phyloP scores from a whole-genome alignment of 2,888 invertebrate species.

The Zeuzera pyrina region DNA sequence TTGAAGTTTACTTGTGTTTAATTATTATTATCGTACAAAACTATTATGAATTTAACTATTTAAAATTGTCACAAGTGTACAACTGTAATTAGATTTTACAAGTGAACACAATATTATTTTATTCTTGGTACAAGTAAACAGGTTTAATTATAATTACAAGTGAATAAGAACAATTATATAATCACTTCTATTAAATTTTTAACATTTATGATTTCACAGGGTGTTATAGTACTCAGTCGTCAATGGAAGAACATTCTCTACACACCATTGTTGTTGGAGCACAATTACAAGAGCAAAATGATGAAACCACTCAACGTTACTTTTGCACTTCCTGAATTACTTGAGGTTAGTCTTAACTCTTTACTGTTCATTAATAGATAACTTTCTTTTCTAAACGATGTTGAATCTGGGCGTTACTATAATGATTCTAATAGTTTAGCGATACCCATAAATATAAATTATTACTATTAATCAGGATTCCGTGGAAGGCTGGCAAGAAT shows the following conservation, averaged over 20 bases:
- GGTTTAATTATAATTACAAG: neutral
- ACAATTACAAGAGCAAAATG: constrained; percentile 89
- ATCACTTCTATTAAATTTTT: neutral
- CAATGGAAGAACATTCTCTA: constrained; percentile 98
- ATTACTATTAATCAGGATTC: constrained; percentile 37
- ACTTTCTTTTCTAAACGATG: too few relatives aligned
- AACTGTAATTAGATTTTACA: neutral
- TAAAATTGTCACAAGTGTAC: neutral
- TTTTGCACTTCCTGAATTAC: constrained; percentile 87
- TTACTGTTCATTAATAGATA: too few relatives aligned
- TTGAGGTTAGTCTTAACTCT: constrained; percentile 83
- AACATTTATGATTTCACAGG: constrained; percentile 61
- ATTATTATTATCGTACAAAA: too few relatives aligned
- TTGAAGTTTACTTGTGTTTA: too few relatives aligned
- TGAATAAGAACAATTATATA: neutral
- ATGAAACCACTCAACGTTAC: constrained; percentile 90
- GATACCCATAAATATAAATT: too few relatives aligned
- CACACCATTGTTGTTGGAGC: constrained; percentile 91
- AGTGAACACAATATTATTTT: neutral
- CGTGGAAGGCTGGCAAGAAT: constrained; percentile 62
- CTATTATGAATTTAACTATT: neutral
- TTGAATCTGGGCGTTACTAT: too few relatives aligned
- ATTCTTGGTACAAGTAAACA: neutral
- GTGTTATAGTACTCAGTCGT: constrained; percentile 94
- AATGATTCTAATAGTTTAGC: too few relatives aligned